These are phyloP conservation scores for Dolichomitus sp. DNA, from an alignment of 2,888 invertebrate species.

Conservation along the genomic window DNA sequence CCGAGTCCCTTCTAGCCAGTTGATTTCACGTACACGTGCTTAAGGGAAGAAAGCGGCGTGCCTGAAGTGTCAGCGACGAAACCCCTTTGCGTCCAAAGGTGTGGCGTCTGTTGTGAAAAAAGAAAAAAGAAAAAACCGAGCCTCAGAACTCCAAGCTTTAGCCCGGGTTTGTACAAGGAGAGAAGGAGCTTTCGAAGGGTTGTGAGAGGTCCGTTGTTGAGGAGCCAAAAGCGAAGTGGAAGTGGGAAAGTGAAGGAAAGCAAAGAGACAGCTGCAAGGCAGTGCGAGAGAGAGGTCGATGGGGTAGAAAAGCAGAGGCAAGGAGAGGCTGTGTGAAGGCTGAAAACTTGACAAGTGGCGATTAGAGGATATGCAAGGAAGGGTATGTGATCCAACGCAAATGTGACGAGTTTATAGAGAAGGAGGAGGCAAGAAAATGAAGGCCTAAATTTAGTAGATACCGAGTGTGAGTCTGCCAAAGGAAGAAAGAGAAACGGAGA, in stretches of 20 bases:
- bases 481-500: constrained; percentile 49
- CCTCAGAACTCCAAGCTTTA: background rate
- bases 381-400: constrained; percentile 16
- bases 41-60: constrained; percentile 68
- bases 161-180: constrained; percentile 17
- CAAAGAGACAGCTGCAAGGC: constrained; percentile 45
- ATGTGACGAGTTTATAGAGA: constrained; percentile 4
- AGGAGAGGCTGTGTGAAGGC: constrained; percentile 28
- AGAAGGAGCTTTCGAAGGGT: constrained; percentile 43
- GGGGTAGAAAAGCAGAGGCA: constrained; percentile 29
- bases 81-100: constrained; percentile 70
- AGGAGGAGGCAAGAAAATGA: constrained; percentile 36
- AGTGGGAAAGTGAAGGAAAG: constrained; percentile 63
- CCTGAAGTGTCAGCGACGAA: constrained; percentile 76
- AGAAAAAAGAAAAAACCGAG: constrained; percentile 3
- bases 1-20: background rate
- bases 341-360: background rate
- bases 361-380: constrained; percentile 5
- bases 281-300: constrained; percentile 30
- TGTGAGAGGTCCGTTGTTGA: constrained; percentile 34
- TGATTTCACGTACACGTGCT: constrained; percentile 43
- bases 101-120: constrained; percentile 6
- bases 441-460: constrained; percentile 69
- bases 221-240: constrained; percentile 43
- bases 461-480: constrained; percentile 49